Evolutionary conservation across 2,113 vertebrate species (phyloP), one percentile per base, ranked within the genome.

Genomic region (Microcebus tavaratra): DNA sequence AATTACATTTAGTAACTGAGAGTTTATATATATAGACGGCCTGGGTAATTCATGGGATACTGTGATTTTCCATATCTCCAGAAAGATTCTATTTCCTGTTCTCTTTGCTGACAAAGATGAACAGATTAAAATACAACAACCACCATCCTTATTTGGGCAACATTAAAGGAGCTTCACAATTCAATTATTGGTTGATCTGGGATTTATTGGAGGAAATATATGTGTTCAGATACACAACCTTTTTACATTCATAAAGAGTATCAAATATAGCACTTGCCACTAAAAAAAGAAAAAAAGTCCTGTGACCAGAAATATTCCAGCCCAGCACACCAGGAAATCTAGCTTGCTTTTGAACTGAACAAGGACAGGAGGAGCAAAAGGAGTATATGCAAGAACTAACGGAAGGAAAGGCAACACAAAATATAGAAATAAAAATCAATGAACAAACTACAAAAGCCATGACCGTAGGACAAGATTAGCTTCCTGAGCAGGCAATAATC

Each of bases 21-120:
- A 67, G 70, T 20, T 67, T 90, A 85, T 78, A 86, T 90, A 86
- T 78, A 95, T 59, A 86, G 31, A 79, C 2, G 1, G 13, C 45
- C 48, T 89, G 95, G 94, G 73, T 79, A 94, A 93, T 45, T 31
- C 9, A 68, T 25, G 88, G 76, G 55, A 63, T 65, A 55, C 81
- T 86, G 13, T 92, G 78, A 96, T 94, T 97, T 59, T 89, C 79
- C 53, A 14, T 42, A 34, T 8, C 2, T 97, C 87, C 91, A 8
- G 18, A 95, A 97, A 97, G 81, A 73, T 90, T 94, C 88, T 94
- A 91, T 84, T 94, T 94, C 80, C 31, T 79, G 50, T 36, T 91
- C 25, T 76, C 48, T 87, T 55, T 96, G 80, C 88, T 97, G 84
- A 95, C 10, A 83, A 3, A 95, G 42, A 94, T 53, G 5, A 97